Percentiles rank a stretch among this genome's conserved stretches.
phyloP scores from a whole-genome alignment of 1,140 invertebrate species.

The Littorina saxatilis region DNA sequence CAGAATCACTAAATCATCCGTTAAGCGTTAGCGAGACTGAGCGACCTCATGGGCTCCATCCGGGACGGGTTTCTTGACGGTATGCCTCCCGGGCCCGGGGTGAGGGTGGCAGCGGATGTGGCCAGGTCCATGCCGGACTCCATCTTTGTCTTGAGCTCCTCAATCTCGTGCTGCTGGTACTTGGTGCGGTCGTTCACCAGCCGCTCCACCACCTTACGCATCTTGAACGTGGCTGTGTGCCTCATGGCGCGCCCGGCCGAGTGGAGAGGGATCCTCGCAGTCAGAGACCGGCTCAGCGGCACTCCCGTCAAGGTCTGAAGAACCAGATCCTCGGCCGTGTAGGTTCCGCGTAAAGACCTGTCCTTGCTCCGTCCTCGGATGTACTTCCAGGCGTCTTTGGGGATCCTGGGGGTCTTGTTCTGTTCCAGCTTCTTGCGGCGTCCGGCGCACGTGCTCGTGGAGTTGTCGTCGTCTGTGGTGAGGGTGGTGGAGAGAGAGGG shows the following conservation, averaged over 20 bases:
- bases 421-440: not conserved
- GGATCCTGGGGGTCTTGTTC: constrained; percentile 26
- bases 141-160: constrained; percentile 57
- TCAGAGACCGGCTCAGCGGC: constrained; percentile 47
- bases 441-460: constrained; percentile 18
- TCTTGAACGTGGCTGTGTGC: constrained; percentile 69
- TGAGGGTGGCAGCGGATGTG: constrained; percentile 1
- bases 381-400: constrained; percentile 49
- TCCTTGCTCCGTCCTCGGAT: constrained; percentile 33
- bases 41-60: not conserved
- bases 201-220: constrained; percentile 63
- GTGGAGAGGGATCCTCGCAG: constrained; percentile 58
- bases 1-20: too few species aligned
- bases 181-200: constrained; percentile 61
- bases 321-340: constrained; percentile 59
- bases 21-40: not conserved
- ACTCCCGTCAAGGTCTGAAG: constrained; percentile 64
- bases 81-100: not conserved
- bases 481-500: not conserved
- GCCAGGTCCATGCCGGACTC: constrained; percentile 40
- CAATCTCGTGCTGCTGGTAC: constrained; percentile 66
- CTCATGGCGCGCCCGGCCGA: constrained; percentile 61
- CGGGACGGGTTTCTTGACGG: not conserved
- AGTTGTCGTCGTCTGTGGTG: constrained; percentile 29
- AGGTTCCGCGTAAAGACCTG: constrained; percentile 37